phyloP scores from a whole-genome alignment of 2,113 vertebrate genomes.

The Colistium nudipinnis region DNA sequence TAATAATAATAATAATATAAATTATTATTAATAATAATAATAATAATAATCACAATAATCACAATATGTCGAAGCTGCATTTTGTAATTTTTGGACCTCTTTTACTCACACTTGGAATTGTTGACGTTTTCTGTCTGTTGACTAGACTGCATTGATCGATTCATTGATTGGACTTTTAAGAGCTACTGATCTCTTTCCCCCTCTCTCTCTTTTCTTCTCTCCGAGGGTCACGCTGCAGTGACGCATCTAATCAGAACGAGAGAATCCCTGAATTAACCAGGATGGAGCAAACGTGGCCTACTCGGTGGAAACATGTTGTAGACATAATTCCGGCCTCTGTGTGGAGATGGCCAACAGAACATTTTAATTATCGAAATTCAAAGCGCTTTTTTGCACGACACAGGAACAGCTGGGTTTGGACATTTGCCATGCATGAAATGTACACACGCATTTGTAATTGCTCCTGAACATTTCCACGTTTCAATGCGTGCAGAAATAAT shows the following conservation, averaged over 20 bases:
- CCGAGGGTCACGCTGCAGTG: not conserved
- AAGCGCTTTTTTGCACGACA: conserved; percentile 39
- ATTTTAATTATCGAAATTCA: conserved; percentile 44
- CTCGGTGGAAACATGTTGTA: conserved; percentile 25
- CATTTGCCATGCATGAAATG: conserved; percentile 53
- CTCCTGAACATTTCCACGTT: conserved; percentile 15
- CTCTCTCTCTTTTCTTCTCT: not conserved
- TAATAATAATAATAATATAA: no score
- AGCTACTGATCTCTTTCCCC: not conserved
- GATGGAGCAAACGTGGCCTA: not conserved
- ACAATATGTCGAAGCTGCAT: no score
- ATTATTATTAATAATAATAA: no score
- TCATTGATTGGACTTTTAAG: accelerated
- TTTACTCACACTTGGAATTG: no score
- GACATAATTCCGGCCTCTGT: conserved; percentile 27
- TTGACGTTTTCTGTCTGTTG: no score
- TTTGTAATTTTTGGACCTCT: no score
- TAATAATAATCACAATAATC: no score
- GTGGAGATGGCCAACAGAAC: conserved; percentile 24
- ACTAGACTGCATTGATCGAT: not conserved
- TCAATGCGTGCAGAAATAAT: conserved; percentile 44
- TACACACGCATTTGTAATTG: conserved; percentile 53
- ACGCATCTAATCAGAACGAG: not conserved
- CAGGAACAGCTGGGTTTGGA: conserved; percentile 46
- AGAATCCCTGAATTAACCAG: not conserved